A percentile compares a stretch with the other conserved stretches of the same genome.
Evolutionary conservation across 1,140 invertebrate genomes (phyloP).

Genomic region (Copidosoma floridanum): DNA sequence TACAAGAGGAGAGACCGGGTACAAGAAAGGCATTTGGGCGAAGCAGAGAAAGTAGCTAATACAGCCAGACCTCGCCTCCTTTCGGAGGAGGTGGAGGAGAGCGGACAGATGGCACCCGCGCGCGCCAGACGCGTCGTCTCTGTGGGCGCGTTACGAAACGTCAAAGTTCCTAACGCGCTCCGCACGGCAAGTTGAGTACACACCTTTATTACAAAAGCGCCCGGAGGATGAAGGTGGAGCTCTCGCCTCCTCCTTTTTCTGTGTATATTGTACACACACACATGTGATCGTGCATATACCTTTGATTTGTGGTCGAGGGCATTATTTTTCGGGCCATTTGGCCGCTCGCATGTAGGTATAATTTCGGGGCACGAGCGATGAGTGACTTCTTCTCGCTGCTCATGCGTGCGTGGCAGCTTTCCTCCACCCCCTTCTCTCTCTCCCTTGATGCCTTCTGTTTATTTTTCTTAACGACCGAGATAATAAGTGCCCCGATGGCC

Average conservation of each 20-base stretch:
- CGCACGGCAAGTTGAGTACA: too few relatives aligned
- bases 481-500: constrained; percentile 41
- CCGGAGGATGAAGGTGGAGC: constrained; percentile 35
- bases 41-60: too few relatives aligned
- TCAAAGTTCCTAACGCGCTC: too few relatives aligned
- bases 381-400: too few relatives aligned
- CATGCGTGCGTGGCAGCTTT: constrained; percentile 32
- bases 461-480: constrained; percentile 55
- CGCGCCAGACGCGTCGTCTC: background rate
- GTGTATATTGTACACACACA: constrained; percentile 42
- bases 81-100: too few relatives aligned
- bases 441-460: constrained; percentile 51
- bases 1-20: too few relatives aligned
- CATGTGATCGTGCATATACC: constrained; percentile 34
- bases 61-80: too few relatives aligned
- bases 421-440: too few relatives aligned
- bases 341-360: constrained; percentile 41
- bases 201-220: too few relatives aligned
- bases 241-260: too few relatives aligned
- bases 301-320: constrained; percentile 55
- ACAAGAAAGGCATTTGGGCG: too few relatives aligned
- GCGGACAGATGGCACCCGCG: constrained; percentile 9
- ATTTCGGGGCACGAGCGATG: too few relatives aligned
- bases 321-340: constrained; percentile 56
- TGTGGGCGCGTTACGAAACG: background rate